Conservation (phyloP, 2,888 invertebrate species). For the Gortyna flavago region DNA sequence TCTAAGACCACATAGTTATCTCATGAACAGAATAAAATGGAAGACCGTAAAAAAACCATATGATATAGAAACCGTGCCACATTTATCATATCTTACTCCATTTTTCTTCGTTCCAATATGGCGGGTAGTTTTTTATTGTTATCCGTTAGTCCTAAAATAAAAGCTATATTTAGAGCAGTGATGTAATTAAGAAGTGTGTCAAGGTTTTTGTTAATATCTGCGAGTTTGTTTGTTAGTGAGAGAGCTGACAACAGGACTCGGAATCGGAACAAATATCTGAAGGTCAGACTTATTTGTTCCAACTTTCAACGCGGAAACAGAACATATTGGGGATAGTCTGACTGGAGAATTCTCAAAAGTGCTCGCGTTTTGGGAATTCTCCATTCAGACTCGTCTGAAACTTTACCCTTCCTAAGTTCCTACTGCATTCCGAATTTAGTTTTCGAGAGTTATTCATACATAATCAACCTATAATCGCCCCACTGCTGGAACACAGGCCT, state of each 20-base stretch:
- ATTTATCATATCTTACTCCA: conserved; percentile 30
- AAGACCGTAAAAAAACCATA: conserved; percentile 8
- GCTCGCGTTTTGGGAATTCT: not conserved
- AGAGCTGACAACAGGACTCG: conserved; percentile 42
- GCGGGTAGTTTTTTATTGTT: conserved; percentile 45
- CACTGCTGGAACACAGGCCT: too few species aligned
- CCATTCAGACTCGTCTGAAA: not conserved
- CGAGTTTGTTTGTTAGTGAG: conserved; percentile 37
- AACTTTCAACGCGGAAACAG: conserved; percentile 37
- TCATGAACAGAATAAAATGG: not conserved
- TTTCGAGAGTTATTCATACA: not conserved
- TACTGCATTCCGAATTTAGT: not conserved
- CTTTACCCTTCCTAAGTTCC: not conserved
- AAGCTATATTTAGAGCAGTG: conserved; percentile 42
- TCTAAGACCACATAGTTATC: not conserved
- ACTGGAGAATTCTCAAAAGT: not conserved
- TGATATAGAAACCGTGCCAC: conserved; percentile 10
- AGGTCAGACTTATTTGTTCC: conserved; percentile 36
- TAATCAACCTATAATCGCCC: too few species aligned
- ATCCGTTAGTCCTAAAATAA: conserved; percentile 32
- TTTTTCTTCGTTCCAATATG: conserved; percentile 40
- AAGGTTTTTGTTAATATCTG: conserved; percentile 44
- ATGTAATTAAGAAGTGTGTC: conserved; percentile 53
- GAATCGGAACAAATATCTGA: conserved; percentile 36
- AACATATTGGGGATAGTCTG: not conserved